These are phyloP conservation scores for Nephotettix cincticeps DNA, from an alignment of 1,140 invertebrate species.

Conservation along the genomic window DNA sequence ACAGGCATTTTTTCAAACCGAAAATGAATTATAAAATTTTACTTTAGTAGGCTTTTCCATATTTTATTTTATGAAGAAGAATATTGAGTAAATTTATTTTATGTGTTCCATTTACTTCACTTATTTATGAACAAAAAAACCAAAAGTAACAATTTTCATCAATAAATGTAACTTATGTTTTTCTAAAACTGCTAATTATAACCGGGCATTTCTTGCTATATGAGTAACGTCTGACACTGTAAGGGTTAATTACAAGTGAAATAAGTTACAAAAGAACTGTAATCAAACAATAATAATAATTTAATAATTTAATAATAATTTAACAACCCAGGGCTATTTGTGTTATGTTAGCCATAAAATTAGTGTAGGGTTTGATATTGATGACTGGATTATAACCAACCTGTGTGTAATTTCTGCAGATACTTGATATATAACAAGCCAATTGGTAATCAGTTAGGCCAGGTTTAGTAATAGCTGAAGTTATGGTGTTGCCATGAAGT, in stretches of 20 bases:
- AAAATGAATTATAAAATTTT: too few relatives aligned
- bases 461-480: conserved; percentile 56
- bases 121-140: too few relatives aligned
- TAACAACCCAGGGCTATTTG: neutral
- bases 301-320: neutral
- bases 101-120: too few relatives aligned
- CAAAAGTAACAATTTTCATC: too few relatives aligned
- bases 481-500: neutral
- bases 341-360: neutral
- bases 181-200: too few relatives aligned
- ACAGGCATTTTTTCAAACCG: too few relatives aligned
- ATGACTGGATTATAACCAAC: conserved; percentile 54
- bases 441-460: conserved; percentile 55
- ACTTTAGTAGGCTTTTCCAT: too few relatives aligned
- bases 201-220: neutral
- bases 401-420: conserved; percentile 59
- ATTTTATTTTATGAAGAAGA: too few relatives aligned
- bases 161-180: too few relatives aligned
- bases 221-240: neutral
- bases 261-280: neutral
- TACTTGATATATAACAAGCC: conserved; percentile 55
- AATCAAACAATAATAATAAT: neutral
- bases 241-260: neutral
- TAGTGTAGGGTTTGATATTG: neutral
- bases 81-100: too few relatives aligned